Evolutionary conservation across 2,113 vertebrate genomes (phyloP).

Genomic region (Istiophorus platypterus): DNA sequence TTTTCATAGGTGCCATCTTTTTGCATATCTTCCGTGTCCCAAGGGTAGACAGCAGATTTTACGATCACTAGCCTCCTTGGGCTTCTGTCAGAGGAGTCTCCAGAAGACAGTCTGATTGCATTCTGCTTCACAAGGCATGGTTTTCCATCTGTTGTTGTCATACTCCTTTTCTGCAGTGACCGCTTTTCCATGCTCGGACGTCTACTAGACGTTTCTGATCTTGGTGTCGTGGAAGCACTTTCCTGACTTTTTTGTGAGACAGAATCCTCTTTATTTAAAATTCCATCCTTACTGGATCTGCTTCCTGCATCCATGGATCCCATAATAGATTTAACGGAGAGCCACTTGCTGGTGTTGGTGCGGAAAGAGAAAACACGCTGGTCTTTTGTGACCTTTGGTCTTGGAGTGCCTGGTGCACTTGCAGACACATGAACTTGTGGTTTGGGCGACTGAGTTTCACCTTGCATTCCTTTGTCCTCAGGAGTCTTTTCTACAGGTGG

Average conservation of each 20-base stretch:
- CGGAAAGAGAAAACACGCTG: constrained; percentile 80
- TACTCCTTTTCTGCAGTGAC: constrained; percentile 72
- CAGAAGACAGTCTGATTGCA: constrained; percentile 78
- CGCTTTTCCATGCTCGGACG: constrained; percentile 69
- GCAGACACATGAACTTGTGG: constrained; percentile 71
- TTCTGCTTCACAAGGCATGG: constrained; percentile 83
- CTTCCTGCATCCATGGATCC: constrained; percentile 63
- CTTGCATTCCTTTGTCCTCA: constrained; percentile 48
- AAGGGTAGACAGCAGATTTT: constrained; percentile 70
- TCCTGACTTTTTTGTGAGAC: constrained; percentile 71
- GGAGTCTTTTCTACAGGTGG: constrained; percentile 51
- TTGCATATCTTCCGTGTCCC: constrained; percentile 73
- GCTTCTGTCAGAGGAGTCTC: constrained; percentile 78
- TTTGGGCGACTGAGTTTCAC: constrained; percentile 64
- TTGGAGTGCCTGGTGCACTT: constrained; percentile 82
- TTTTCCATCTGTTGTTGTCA: constrained; percentile 74
- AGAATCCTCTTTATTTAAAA: constrained; percentile 62
- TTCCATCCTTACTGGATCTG: constrained; percentile 59
- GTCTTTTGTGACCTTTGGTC: constrained; percentile 72
- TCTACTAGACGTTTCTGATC: constrained; percentile 59
- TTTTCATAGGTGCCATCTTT: constrained; percentile 72
- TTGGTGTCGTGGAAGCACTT: constrained; percentile 61
- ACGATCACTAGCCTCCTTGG: constrained; percentile 68
- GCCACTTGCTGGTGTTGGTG: constrained; percentile 70
- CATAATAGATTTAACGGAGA: constrained; percentile 76